Evolutionary conservation across 2,888 invertebrate genomes (phyloP).

Genomic region (Tridacna crocea): DNA sequence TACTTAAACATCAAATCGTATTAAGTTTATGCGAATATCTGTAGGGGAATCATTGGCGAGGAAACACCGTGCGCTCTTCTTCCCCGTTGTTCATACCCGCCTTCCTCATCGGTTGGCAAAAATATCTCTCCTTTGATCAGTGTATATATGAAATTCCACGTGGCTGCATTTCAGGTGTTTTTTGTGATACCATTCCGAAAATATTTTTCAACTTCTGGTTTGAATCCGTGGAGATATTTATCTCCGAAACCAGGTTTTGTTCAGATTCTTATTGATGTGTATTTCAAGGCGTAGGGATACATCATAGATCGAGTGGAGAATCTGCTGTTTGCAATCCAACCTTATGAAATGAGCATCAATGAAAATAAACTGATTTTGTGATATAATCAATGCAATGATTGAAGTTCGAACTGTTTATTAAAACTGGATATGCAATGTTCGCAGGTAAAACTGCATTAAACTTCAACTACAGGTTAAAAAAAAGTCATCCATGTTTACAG

Average conservation of each 20-base stretch:
- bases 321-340: background rate
- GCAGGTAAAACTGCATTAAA: constrained; percentile 9
- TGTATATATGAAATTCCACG: background rate
- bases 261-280: constrained; percentile 25
- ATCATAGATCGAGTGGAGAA: constrained; percentile 12
- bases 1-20: constrained; percentile 25
- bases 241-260: constrained; percentile 21
- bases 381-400: background rate
- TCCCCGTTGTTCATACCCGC: constrained; percentile 32
- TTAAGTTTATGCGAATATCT: constrained; percentile 45
- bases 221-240: constrained; percentile 14
- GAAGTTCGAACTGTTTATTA: constrained; percentile 17
- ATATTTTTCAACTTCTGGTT: constrained; percentile 19
- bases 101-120: constrained; percentile 24
- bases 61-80: constrained; percentile 13
- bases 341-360: background rate
- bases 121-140: constrained; percentile 11
- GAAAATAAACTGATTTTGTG: constrained; percentile 3
- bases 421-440: constrained; percentile 5
- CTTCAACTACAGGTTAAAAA: background rate
- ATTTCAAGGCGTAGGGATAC: constrained; percentile 19
- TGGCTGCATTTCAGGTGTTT: background rate
- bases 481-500: background rate
- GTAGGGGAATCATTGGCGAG: constrained; percentile 23
- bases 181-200: constrained; percentile 23